Base-by-base conservation (phyloP, 2,797 vertebrate genomes). In the Lycodopsis pacificus region DNA sequence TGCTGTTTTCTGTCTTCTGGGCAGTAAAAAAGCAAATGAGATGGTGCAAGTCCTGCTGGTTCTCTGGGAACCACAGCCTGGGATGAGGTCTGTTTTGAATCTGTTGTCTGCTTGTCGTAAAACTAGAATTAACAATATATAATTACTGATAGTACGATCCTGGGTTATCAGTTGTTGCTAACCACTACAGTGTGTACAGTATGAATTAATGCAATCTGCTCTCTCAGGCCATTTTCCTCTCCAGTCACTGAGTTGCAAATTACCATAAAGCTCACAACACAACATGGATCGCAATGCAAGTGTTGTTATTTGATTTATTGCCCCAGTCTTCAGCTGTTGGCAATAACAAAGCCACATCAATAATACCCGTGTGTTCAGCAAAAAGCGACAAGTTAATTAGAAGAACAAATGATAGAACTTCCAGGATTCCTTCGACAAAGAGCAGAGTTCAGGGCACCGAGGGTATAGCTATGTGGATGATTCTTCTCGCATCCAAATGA, bases 301-400 rank as follows among this genome's bases (percentile, higher is more conserved):
- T 86, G 77, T 71, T 83, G 25, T 75, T 81, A 87, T 90, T 88
- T 91, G 90, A 87, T 84, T 79, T 87, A 90, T 82, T 27, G 65
- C 73, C 42, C 49, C 48, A n/a, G 30, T 80, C 46, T 42, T 66
- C 78, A 77, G 85, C 88, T 89, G 64, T 67, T 82, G 85, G 86
- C 85, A 79, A 68, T 67, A 79, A 79, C 73, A 66, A n/a, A 42
- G 53, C 32, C 67, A 69, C 78, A 86, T 89, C 71, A 89, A 88
- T 83, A 82, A 83, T 38, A 82, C 65, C 75, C 36, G 44, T 63
- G 67, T 80, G 82, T 80, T 83, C 80, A 73, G 76, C 73, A 80
- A 51, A 86, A 84, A 80, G 72, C 15, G 69, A 86, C 80, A 88
- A 84, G 77, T 74, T 85, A 82, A 90, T 86, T 91, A 88, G 65